Conservation (phyloP, 92 coral and sea anemone genomes). For the Phenganax stokvisi region DNA sequence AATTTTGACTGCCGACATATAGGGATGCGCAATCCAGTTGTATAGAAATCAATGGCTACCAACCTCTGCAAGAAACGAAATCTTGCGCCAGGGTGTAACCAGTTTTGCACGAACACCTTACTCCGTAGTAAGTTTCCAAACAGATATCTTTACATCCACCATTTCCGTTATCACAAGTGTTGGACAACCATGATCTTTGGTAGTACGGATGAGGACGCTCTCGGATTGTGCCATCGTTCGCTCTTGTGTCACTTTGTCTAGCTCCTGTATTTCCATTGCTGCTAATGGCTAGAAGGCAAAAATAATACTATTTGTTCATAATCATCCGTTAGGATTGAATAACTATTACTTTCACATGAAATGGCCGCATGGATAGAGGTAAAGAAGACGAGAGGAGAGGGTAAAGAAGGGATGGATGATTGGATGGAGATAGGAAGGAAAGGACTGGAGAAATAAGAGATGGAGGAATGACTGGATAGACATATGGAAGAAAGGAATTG, state of each 20-base stretch:
- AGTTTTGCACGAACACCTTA: neutral
- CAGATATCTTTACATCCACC: constrained; percentile 34
- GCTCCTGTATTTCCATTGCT: neutral
- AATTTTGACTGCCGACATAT: neutral
- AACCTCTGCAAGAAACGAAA: too few relatives aligned
- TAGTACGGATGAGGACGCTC: constrained; percentile 31
- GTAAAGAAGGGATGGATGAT: too few relatives aligned
- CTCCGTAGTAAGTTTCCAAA: constrained; percentile 23
- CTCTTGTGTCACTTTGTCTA: neutral
- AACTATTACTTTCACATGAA: too few relatives aligned
- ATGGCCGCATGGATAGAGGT: too few relatives aligned
- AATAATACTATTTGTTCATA: neutral
- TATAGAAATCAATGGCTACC: too few relatives aligned
- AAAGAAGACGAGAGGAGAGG: too few relatives aligned
- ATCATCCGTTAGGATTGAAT: neutral
- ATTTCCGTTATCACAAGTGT: constrained; percentile 21
- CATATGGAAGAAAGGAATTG: too few relatives aligned
- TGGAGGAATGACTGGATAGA: too few relatives aligned
- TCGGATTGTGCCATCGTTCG: neutral
- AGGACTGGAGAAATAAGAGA: too few relatives aligned
- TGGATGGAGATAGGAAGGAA: too few relatives aligned
- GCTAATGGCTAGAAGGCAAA: neutral
- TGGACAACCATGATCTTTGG: constrained; percentile 8
- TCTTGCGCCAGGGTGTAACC: too few relatives aligned
- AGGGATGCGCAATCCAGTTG: too few relatives aligned